These are phyloP conservation scores for Drosophila parthenogenetica DNA, from an alignment of 2,888 invertebrate genomes.

Conservation along the genomic window DNA sequence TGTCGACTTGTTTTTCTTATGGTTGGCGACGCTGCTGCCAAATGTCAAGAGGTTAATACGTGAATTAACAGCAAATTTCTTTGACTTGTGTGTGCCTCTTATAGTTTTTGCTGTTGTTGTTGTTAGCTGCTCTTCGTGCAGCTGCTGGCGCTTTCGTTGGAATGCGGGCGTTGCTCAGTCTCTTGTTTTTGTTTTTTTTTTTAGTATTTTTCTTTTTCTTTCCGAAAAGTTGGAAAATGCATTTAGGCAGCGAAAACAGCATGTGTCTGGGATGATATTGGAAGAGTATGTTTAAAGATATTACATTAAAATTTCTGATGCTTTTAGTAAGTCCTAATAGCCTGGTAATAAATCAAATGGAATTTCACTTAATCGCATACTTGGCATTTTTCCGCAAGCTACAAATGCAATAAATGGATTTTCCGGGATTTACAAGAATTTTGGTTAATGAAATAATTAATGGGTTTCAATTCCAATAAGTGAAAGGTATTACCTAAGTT, in stretches of 20 bases:
- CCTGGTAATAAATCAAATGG: conserved; percentile 65
- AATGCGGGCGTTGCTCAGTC: conserved; percentile 73
- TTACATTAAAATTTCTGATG: conserved; percentile 69
- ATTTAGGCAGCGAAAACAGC: conserved; percentile 63
- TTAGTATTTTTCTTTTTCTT: conserved; percentile 20
- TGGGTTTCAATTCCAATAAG: conserved; percentile 4
- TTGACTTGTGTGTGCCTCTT: conserved; percentile 70
- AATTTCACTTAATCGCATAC: conserved; percentile 53
- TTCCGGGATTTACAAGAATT: neutral
- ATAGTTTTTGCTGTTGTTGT: conserved; percentile 30
- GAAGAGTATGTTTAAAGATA: conserved; percentile 55
- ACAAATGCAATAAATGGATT: conserved; percentile 2
- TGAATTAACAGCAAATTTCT: conserved; percentile 83
- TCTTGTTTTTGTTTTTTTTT: conserved; percentile 46
- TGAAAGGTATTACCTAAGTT: neutral
- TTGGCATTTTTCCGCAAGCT: conserved; percentile 38
- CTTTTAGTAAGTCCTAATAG: conserved; percentile 39
- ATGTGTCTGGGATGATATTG: conserved; percentile 53
- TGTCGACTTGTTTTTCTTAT: conserved; percentile 71
- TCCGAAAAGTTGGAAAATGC: conserved; percentile 55
- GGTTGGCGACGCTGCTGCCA: conserved; percentile 69
- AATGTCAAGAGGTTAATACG: conserved; percentile 84
- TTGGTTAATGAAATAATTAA: conserved; percentile 3
- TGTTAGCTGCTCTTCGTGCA: conserved; percentile 59
- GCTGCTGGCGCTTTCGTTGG: conserved; percentile 77